Percentiles rank a stretch among this genome's conserved stretches.
Conservation (phyloP, 2,113 vertebrate species). For the Phaetusa simplex region DNA sequence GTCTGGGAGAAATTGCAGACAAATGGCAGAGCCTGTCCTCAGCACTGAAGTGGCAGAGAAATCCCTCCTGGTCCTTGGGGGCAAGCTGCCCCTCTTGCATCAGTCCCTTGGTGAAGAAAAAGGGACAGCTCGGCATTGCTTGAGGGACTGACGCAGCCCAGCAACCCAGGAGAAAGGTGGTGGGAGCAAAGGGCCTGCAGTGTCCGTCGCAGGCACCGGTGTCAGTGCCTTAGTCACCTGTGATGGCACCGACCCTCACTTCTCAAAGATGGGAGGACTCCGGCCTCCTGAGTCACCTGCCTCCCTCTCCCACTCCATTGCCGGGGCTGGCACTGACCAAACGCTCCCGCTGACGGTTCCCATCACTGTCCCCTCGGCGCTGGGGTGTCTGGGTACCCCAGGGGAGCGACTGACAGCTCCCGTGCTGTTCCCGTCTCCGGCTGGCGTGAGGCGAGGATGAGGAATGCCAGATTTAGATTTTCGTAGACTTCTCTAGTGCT, state of each 20-base stretch:
- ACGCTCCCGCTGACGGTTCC: accelerated
- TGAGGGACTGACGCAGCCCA: neutral
- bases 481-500: neutral
- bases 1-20: neutral
- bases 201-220: accelerated
- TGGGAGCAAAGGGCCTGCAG: neutral
- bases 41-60: neutral
- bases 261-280: neutral
- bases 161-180: neutral
- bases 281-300: neutral
- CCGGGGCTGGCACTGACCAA: neutral
- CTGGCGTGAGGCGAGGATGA: neutral
- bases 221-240: neutral
- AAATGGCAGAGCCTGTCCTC: neutral
- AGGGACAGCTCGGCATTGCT: neutral
- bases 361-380: accelerated
- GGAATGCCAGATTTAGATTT: neutral
- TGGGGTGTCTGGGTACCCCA: accelerated
- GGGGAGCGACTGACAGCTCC: neutral
- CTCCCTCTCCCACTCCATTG: neutral
- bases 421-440: accelerated
- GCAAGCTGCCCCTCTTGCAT: neutral
- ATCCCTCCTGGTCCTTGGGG: neutral
- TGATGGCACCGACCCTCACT: neutral
- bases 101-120: neutral